Conservation (phyloP, 2,797 vertebrate genomes). For the Sphenodon punctatus region DNA sequence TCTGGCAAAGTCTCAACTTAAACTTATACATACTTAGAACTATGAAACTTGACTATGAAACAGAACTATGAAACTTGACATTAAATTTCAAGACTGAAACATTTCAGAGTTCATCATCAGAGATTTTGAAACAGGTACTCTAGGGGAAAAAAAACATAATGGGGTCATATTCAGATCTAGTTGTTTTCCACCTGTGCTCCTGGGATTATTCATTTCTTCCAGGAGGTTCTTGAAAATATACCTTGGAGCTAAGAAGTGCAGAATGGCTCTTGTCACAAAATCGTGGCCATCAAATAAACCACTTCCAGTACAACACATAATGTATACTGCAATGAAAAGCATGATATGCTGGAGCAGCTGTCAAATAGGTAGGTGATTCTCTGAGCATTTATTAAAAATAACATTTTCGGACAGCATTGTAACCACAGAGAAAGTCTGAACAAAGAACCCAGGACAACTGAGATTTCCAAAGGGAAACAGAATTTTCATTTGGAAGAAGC, state of each 20-base stretch:
- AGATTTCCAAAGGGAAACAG: neutral
- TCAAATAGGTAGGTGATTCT: neutral
- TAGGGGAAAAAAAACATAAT: neutral
- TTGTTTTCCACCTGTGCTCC: neutral
- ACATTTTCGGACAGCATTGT: neutral
- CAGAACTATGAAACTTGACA: neutral
- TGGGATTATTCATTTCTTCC: neutral
- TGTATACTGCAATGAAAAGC: neutral
- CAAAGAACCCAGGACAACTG: neutral
- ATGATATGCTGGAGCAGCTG: neutral
- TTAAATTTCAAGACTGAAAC: accelerated
- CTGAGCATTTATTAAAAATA: neutral
- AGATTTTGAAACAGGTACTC: neutral
- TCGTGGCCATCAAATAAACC: neutral
- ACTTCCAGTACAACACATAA: neutral
- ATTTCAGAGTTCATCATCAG: neutral
- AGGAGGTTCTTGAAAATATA: neutral
- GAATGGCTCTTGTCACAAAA: neutral
- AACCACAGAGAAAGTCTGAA: neutral
- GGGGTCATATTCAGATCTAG: neutral
- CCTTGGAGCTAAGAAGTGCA: neutral
- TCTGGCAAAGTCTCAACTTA: neutral
- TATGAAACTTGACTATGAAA: no score
- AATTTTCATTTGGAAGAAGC: neutral
- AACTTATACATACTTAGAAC: no score